Percentiles rank a stretch among this genome's conserved stretches.
These are phyloP conservation scores for Engystomops pustulosus DNA, from an alignment of 2,113 vertebrate genomes.

Conservation along the genomic window DNA sequence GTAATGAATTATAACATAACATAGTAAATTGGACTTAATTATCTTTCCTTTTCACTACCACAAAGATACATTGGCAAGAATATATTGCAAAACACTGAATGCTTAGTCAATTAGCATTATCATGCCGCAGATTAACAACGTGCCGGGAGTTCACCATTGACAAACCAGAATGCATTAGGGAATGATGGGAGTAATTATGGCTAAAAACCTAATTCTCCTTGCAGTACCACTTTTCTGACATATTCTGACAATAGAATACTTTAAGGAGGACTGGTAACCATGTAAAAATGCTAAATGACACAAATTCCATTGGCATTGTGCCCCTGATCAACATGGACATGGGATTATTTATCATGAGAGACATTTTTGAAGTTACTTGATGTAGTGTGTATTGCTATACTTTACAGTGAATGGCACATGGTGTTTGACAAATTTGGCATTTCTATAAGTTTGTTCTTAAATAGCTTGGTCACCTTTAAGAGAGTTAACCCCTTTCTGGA, in stretches of 20 bases:
- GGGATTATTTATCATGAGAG: too few species aligned
- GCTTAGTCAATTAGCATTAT: constrained; percentile 2
- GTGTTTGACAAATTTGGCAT: too few species aligned
- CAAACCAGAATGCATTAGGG: background rate
- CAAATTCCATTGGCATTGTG: too few species aligned
- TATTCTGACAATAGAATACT: background rate
- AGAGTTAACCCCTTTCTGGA: too few species aligned
- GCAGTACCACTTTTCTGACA: background rate
- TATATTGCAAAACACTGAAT: background rate
- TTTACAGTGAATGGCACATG: too few species aligned
- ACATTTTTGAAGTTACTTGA: too few species aligned
- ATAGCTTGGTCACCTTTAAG: too few species aligned
- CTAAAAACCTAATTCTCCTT: background rate
- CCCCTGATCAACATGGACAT: too few species aligned
- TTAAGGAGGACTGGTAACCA: too few species aligned
- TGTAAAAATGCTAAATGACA: too few species aligned
- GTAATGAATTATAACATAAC: background rate
- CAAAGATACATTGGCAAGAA: background rate
- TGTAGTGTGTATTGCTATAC: too few species aligned
- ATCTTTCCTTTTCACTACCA: background rate
- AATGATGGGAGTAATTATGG: background rate
- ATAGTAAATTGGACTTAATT: background rate
- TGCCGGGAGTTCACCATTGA: background rate
- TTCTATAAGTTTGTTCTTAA: too few species aligned
- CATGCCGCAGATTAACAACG: background rate